Percentiles rank a stretch among this genome's conserved stretches.
phyloP scores from a whole-genome alignment of 92 coral and sea anemone genomes.

The Zoanthus sansibaricus region DNA sequence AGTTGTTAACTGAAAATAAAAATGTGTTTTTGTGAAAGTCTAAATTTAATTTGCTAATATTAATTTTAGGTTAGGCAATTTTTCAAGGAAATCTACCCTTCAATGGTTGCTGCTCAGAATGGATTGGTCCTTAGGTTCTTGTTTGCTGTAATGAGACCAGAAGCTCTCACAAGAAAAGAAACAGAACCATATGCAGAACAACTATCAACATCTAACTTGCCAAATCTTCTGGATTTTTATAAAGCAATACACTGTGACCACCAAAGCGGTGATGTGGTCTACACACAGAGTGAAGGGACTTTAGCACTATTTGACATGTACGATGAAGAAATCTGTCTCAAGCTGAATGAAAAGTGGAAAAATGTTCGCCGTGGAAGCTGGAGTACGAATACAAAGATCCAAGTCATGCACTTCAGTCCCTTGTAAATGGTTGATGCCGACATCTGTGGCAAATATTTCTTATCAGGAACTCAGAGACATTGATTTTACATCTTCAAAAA shows the following conservation, averaged over 20 bases:
- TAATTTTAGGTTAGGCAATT: too few relatives aligned
- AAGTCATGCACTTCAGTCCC: slow-evolving; percentile 67
- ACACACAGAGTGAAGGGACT: slow-evolving; percentile 47
- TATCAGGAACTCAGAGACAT: slow-evolving; percentile 59
- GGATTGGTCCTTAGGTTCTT: slow-evolving; percentile 56
- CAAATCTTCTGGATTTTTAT: slow-evolving; percentile 52
- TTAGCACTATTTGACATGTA: slow-evolving; percentile 53
- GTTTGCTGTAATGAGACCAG: slow-evolving; percentile 52
- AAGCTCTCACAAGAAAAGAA: slow-evolving; percentile 53
- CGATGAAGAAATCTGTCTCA: slow-evolving; percentile 63
- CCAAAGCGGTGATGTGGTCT: slow-evolving; percentile 57
- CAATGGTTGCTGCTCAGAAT: neutral
- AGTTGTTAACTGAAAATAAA: too few relatives aligned
- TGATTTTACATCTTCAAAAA: slow-evolving; percentile 51
- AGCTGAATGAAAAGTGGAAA: slow-evolving; percentile 58
- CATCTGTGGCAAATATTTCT: slow-evolving; percentile 53
- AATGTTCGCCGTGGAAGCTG: slow-evolving; percentile 24
- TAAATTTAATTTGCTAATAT: too few relatives aligned
- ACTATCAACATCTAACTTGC: slow-evolving; percentile 41
- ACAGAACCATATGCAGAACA: slow-evolving; percentile 49
- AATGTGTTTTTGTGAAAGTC: too few relatives aligned
- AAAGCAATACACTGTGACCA: slow-evolving; percentile 54
- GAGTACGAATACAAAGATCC: slow-evolving; percentile 14
- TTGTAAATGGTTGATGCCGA: slow-evolving; percentile 77
- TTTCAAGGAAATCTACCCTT: too few relatives aligned